phyloP scores from a whole-genome alignment of 2,797 vertebrate species.

The Onychomys leucogaster region DNA sequence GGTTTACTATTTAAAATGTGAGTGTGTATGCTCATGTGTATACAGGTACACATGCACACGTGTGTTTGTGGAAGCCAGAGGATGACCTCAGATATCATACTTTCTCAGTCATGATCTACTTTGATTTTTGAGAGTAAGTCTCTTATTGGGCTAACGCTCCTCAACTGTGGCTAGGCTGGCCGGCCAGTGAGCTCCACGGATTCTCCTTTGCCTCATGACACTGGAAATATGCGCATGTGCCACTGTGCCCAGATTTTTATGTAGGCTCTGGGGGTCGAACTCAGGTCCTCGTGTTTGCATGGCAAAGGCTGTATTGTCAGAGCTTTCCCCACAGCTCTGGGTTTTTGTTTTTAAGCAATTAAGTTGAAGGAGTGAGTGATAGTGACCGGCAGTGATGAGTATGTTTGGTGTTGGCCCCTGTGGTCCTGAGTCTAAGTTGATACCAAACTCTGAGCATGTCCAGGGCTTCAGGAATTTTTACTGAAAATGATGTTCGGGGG shows the following conservation, averaged over 20 bases:
- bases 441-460: neutral
- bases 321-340: neutral
- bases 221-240: neutral
- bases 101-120: neutral
- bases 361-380: neutral
- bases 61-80: neutral
- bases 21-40: neutral
- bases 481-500: neutral
- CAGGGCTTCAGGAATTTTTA: neutral
- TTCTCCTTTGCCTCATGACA: too few relatives aligned
- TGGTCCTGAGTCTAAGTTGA: neutral
- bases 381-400: neutral
- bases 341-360: neutral
- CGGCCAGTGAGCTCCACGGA: neutral
- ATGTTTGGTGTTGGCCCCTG: neutral
- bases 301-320: neutral
- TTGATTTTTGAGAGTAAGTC: neutral
- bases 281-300: neutral
- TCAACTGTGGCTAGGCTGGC: neutral
- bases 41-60: rapidly evolving
- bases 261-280: neutral
- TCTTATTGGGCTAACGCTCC: neutral
- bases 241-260: neutral
- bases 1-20: neutral
- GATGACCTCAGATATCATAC: neutral